Percentiles rank a stretch among this genome's conserved stretches.
phyloP scores from a whole-genome alignment of 1,140 invertebrate genomes.

The Zaprionus lachaisei region DNA sequence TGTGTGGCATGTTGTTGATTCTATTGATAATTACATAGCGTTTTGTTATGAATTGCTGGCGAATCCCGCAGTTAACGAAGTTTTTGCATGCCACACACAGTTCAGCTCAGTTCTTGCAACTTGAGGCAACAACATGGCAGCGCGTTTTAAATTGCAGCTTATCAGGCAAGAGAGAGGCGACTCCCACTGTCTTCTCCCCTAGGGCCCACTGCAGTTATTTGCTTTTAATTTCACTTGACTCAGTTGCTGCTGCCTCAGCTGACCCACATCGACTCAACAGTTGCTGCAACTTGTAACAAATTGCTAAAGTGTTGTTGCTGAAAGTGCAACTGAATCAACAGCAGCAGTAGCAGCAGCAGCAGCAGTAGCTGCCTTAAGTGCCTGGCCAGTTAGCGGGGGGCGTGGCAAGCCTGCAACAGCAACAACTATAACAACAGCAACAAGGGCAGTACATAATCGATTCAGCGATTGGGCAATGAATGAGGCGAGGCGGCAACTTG shows the following conservation, averaged over 20 bases:
- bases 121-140: constrained; percentile 36
- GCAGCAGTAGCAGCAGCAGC: constrained; percentile 56
- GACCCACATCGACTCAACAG: constrained; percentile 74
- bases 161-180: constrained; percentile 48
- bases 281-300: constrained; percentile 74
- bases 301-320: constrained; percentile 66
- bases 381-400: constrained; percentile 61
- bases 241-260: constrained; percentile 53
- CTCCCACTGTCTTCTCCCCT: neutral
- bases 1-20: constrained; percentile 64
- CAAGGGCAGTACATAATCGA: constrained; percentile 64
- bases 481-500: constrained; percentile 15
- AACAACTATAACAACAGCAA: neutral
- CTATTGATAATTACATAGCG: constrained; percentile 77
- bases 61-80: constrained; percentile 50
- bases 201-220: constrained; percentile 66
- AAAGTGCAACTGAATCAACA: constrained; percentile 75
- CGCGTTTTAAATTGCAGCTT: constrained; percentile 65
- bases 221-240: constrained; percentile 76
- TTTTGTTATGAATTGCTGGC: constrained; percentile 71
- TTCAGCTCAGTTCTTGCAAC: constrained; percentile 24
- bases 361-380: constrained; percentile 67
- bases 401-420: constrained; percentile 46
- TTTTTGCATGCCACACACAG: constrained; percentile 59
- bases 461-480: constrained; percentile 47